Conservation (phyloP, 2,113 vertebrate genomes). For the Ciconia boyciana region DNA sequence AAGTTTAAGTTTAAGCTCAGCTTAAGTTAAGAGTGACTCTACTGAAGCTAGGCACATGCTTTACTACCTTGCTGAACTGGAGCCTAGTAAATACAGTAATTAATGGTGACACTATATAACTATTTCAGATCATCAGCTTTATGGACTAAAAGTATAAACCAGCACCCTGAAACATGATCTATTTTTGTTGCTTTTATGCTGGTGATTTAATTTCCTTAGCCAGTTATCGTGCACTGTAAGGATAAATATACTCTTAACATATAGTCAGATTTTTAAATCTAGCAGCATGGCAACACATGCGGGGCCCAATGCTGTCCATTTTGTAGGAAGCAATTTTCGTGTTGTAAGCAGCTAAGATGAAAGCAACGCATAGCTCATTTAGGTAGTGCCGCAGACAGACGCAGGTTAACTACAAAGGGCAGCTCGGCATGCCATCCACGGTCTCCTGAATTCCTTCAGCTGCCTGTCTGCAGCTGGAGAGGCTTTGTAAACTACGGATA, state of each 20-base stretch:
- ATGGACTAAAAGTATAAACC: not conserved
- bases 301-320: not conserved
- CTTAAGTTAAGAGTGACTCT: not conserved
- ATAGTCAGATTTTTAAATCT: not conserved
- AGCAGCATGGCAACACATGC: not conserved
- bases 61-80: not conserved
- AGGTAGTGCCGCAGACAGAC: not conserved
- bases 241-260: not conserved
- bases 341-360: slow-evolving; percentile 7
- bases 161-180: not conserved
- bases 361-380: not conserved
- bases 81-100: not conserved
- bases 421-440: not conserved
- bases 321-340: not conserved
- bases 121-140: not conserved
- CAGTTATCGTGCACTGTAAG: not conserved
- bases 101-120: not conserved
- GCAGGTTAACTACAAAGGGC: slow-evolving; percentile 33
- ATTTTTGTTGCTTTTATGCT: not conserved
- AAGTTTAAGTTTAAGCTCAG: not conserved
- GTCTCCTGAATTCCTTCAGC: not conserved
- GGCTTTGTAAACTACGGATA: not conserved
- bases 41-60: not conserved
- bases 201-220: not conserved
- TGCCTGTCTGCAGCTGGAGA: slow-evolving; percentile 3